These are phyloP conservation scores for Melipona quadrifasciata DNA, from an alignment of 1,140 invertebrate species.

Conservation along the genomic window DNA sequence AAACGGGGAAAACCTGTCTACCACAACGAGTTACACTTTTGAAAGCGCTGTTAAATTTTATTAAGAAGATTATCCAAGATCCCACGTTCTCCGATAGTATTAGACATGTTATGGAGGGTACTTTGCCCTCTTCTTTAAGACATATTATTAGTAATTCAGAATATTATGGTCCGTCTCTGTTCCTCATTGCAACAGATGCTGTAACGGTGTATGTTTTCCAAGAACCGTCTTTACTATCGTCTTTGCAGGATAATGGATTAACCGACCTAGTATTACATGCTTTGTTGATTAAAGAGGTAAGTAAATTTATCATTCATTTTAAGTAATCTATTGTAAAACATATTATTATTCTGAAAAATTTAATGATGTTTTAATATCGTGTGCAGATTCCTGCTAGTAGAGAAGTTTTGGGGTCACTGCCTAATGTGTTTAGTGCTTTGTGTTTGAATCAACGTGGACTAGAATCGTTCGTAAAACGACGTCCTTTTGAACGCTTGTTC, in stretches of 20 bases:
- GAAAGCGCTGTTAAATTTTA: conserved; percentile 94
- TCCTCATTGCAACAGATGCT: conserved; percentile 94
- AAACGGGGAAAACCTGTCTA: conserved; percentile 85
- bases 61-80: conserved; percentile 94
- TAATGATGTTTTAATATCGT: not conserved
- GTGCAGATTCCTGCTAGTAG: conserved; percentile 89
- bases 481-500: conserved; percentile 93
- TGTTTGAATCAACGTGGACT: conserved; percentile 93
- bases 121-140: conserved; percentile 90
- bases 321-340: not conserved
- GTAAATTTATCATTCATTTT: not conserved
- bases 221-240: conserved; percentile 93
- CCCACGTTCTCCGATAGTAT: conserved; percentile 92
- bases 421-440: conserved; percentile 95
- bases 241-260: conserved; percentile 93
- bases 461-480: conserved; percentile 90
- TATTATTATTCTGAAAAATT: not conserved
- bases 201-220: conserved; percentile 97
- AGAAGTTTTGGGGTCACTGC: conserved; percentile 93
- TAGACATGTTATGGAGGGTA: conserved; percentile 95
- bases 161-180: conserved; percentile 95
- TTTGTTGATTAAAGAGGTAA: conserved; percentile 89
- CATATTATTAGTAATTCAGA: conserved; percentile 97
- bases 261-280: conserved; percentile 95
- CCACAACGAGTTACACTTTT: conserved; percentile 92